phyloP scores from a whole-genome alignment of 2,888 invertebrate species.

The Nephrotoma flavescens region DNA sequence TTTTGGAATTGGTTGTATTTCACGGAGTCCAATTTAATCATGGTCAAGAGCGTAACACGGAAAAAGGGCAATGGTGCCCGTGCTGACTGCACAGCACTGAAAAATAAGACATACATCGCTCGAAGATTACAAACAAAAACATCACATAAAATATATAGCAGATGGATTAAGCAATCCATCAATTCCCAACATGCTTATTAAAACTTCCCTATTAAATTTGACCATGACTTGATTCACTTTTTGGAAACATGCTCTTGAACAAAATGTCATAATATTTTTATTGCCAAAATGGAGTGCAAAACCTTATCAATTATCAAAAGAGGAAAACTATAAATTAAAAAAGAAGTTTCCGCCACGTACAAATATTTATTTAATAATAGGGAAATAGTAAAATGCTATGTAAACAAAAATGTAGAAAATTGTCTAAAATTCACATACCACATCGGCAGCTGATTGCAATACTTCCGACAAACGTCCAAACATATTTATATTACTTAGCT shows the following conservation, averaged over 20 bases:
- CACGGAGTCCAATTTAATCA: too few relatives aligned
- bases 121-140: too few relatives aligned
- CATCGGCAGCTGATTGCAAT: conserved; percentile 38
- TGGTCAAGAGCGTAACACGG: too few relatives aligned
- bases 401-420: not conserved
- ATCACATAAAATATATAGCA: too few relatives aligned
- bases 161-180: too few relatives aligned
- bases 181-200: too few relatives aligned
- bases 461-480: conserved; percentile 40
- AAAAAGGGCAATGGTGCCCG: too few relatives aligned
- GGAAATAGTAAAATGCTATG: not conserved
- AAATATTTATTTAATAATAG: not conserved
- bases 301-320: not conserved
- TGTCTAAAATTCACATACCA: conserved; percentile 25
- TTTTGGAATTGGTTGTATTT: too few relatives aligned
- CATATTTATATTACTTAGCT: conserved; percentile 22
- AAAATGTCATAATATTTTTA: conserved; percentile 1
- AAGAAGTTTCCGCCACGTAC: not conserved
- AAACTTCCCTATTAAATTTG: not conserved
- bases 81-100: too few relatives aligned
- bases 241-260: not conserved
- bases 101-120: too few relatives aligned
- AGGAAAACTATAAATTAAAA: not conserved
- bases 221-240: not conserved
- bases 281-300: not conserved